phyloP scores from a whole-genome alignment of 2,113 vertebrate species.

The Gnathonemus longibarbis region DNA sequence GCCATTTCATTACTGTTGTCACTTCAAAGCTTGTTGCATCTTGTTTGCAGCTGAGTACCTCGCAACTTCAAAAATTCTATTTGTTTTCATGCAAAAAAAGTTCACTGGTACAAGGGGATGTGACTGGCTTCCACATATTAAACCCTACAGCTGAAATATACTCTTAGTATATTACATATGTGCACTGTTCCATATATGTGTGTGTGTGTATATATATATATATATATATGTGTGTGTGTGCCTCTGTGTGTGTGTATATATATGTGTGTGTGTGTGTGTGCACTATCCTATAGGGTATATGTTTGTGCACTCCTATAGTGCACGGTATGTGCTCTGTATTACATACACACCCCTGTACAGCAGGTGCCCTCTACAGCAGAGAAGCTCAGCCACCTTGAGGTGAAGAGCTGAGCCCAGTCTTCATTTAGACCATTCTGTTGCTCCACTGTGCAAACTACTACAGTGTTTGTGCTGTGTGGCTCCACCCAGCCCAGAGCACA shows the following conservation, averaged over 20 bases:
- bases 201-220: not conserved
- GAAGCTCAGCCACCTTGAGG: not conserved
- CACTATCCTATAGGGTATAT: not conserved
- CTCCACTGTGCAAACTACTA: not conserved
- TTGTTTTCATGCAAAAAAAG: not conserved
- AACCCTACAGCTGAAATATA: not conserved
- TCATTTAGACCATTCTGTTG: not conserved
- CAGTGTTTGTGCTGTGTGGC: constrained; percentile 11
- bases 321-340: not conserved
- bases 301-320: not conserved
- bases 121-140: not conserved
- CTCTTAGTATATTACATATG: not conserved
- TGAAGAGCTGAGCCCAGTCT: not conserved
- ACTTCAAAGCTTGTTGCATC: not conserved
- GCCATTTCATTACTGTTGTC: not conserved
- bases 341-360: not conserved
- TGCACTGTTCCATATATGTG: not conserved
- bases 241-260: no score
- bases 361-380: not conserved
- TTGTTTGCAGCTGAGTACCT: not conserved
- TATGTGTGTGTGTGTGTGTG: not conserved
- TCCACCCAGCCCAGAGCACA: not conserved
- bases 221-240: no score
- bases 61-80: not conserved
- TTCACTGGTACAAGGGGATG: not conserved